These are phyloP conservation scores for Perithous albicinctus DNA, from an alignment of 2,888 invertebrate genomes.

Conservation along the genomic window DNA sequence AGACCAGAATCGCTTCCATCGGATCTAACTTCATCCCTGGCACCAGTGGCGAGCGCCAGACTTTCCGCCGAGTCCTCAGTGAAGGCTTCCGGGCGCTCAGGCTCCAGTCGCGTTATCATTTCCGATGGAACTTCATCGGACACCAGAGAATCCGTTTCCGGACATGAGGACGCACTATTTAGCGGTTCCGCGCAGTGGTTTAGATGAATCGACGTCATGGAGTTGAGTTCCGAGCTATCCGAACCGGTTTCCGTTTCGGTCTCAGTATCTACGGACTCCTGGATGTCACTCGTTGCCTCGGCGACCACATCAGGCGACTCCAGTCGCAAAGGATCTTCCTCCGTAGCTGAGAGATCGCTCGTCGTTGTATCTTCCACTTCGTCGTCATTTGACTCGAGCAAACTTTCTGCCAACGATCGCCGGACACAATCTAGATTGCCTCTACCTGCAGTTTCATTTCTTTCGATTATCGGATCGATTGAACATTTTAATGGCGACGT, in stretches of 20 bases:
- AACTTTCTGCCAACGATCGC: conserved; percentile 49
- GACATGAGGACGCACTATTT: conserved; percentile 69
- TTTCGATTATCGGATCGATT: neutral
- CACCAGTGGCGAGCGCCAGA: conserved; percentile 78
- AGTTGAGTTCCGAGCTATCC: conserved; percentile 77
- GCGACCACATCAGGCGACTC: conserved; percentile 36
- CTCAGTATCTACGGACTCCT: conserved; percentile 74
- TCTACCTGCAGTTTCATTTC: neutral
- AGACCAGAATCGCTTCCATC: conserved; percentile 94
- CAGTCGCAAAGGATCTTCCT: conserved; percentile 25
- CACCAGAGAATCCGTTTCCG: conserved; percentile 75
- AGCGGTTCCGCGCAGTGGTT: conserved; percentile 71
- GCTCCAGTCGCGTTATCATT: conserved; percentile 78
- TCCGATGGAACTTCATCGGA: conserved; percentile 74
- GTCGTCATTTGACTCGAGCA: conserved; percentile 44
- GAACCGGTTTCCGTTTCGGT: conserved; percentile 80
- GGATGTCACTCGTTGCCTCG: conserved; percentile 61
- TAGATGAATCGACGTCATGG: conserved; percentile 63
- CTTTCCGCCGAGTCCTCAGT: conserved; percentile 83
- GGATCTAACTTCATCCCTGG: conserved; percentile 86
- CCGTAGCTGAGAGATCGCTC: conserved; percentile 45
- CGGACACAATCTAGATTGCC: conserved; percentile 49
- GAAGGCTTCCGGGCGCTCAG: conserved; percentile 80
- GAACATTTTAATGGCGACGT: neutral
- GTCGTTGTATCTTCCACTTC: conserved; percentile 18